Percentiles rank a stretch among this genome's conserved stretches.
Conservation (phyloP, 1,140 invertebrate genomes). For the Caenorhabditis briggsae region DNA sequence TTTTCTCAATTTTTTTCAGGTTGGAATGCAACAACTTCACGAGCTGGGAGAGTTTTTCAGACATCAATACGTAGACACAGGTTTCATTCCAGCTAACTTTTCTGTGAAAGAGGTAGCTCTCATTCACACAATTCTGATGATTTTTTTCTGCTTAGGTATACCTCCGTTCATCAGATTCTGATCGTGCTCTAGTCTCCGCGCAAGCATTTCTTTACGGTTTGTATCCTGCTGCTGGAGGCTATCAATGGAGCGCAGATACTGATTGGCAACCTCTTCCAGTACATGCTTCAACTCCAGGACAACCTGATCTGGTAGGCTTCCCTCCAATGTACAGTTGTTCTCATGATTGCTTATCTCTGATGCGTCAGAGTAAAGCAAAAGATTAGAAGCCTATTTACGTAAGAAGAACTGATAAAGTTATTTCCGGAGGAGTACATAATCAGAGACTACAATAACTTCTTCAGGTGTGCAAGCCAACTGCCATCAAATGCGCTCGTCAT, state of each 20-base stretch:
- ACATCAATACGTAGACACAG: slow-evolving; percentile 61
- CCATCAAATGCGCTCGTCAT: slow-evolving; percentile 41
- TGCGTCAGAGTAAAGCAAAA: slow-evolving; percentile 14
- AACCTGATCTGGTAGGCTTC: slow-evolving; percentile 58
- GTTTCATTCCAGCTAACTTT: slow-evolving; percentile 15
- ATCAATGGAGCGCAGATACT: slow-evolving; percentile 32
- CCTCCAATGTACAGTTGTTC: slow-evolving; percentile 15
- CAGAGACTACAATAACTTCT: not conserved
- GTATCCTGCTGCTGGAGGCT: slow-evolving; percentile 56
- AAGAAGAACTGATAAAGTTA: slow-evolving; percentile 31
- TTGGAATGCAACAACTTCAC: slow-evolving; percentile 69
- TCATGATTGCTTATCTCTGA: not conserved
- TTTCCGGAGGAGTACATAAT: slow-evolving; percentile 25
- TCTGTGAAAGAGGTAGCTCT: slow-evolving; percentile 2
- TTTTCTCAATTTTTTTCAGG: slow-evolving; percentile 38
- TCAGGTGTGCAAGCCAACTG: slow-evolving; percentile 44
- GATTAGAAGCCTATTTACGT: slow-evolving; percentile 30
- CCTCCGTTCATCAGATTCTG: slow-evolving; percentile 64
- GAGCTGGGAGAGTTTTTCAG: slow-evolving; percentile 67
- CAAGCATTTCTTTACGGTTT: slow-evolving; percentile 62
- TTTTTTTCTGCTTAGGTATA: slow-evolving; percentile 51
- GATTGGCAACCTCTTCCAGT: slow-evolving; percentile 66
- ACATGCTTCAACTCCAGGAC: slow-evolving; percentile 36
- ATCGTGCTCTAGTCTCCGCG: slow-evolving; percentile 60
- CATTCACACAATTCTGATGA: too few species aligned